Evolutionary conservation across 2,888 invertebrate species (phyloP).

Genomic region (Syrista parreyssii): DNA sequence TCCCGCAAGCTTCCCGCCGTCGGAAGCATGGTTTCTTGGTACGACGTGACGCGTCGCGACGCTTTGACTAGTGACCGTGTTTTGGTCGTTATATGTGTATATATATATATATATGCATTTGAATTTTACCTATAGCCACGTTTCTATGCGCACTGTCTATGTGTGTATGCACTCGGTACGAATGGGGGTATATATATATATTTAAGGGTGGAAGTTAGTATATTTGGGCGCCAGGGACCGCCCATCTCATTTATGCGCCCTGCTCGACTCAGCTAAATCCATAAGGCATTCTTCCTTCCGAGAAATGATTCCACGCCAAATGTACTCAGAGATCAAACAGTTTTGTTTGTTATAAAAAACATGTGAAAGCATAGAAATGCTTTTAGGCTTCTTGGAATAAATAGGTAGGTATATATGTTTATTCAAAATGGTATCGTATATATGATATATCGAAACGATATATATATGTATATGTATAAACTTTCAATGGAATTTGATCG

Average conservation of each 20-base stretch:
- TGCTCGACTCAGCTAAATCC: constrained; percentile 53
- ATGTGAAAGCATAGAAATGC: not conserved
- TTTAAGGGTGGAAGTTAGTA: constrained; percentile 57
- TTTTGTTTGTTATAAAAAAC: not conserved
- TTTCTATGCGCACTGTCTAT: constrained; percentile 13
- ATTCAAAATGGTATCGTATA: not conserved
- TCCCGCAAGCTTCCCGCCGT: not conserved
- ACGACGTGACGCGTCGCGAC: not conserved
- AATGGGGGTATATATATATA: constrained; percentile 36
- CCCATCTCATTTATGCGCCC: constrained; percentile 61
- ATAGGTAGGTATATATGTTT: not conserved
- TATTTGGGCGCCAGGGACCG: constrained; percentile 56
- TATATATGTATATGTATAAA: not conserved
- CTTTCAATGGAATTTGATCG: not conserved
- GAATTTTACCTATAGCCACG: not conserved
- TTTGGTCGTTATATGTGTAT: constrained; percentile 41
- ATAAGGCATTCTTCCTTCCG: constrained; percentile 22
- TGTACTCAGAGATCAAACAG: not conserved
- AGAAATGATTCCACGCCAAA: constrained; percentile 46
- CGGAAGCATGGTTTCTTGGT: not conserved
- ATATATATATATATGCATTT: constrained; percentile 16
- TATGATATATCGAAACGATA: not conserved
- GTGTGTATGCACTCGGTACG: constrained; percentile 29
- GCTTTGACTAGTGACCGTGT: constrained; percentile 51
- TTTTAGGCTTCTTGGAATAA: not conserved